Evolutionary conservation across 2,113 vertebrate species (phyloP).

Genomic region (Setophaga coronata): DNA sequence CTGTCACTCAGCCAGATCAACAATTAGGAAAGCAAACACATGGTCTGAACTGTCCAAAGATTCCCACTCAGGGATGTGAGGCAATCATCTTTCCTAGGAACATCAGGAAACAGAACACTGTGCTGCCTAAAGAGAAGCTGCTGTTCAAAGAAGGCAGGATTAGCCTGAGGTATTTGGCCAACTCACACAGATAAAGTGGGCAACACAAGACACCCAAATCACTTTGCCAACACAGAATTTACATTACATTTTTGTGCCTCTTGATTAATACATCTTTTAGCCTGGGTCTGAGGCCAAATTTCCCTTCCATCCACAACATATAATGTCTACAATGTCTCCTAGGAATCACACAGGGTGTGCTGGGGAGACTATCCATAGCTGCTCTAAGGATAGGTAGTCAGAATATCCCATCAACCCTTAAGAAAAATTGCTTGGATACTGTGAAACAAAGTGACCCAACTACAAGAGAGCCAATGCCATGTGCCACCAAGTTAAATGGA

Average conservation of each 20-base stretch:
- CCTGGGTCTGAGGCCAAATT: neutral
- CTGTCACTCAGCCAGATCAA: neutral
- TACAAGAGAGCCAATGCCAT: neutral
- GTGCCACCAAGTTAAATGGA: neutral
- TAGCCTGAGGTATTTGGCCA: neutral
- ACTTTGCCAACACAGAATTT: neutral
- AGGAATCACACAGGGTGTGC: neutral
- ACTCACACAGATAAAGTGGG: neutral
- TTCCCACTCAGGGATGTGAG: neutral
- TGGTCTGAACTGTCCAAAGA: neutral
- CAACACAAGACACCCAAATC: neutral
- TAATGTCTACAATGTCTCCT: accelerated
- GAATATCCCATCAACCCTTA: too few relatives aligned
- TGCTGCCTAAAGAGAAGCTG: neutral
- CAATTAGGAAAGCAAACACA: neutral
- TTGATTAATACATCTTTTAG: neutral
- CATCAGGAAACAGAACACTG: neutral
- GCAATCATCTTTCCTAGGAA: neutral
- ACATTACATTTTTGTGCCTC: neutral
- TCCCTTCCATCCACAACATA: neutral
- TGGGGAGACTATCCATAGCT: neutral
- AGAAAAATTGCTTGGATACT: neutral
- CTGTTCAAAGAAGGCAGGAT: neutral
- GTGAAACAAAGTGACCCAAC: neutral
- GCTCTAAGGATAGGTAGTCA: neutral